phyloP scores from a whole-genome alignment of 2,888 invertebrate genomes.

The Papilio protenor region DNA sequence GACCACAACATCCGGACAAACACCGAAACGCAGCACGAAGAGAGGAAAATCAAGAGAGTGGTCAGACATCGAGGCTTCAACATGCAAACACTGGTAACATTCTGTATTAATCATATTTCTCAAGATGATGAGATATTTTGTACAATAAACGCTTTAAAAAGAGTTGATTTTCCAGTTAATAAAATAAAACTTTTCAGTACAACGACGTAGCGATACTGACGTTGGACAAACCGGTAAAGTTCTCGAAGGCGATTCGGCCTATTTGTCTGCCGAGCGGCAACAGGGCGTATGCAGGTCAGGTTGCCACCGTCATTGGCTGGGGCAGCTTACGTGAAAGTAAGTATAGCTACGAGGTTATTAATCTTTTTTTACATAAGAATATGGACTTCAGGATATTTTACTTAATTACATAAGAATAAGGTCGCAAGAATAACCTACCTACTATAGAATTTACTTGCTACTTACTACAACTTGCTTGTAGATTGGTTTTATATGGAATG shows the following conservation, averaged over 20 bases:
- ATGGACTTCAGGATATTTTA: too few species aligned
- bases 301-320: slow-evolving; percentile 95
- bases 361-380: not conserved
- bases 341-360: slow-evolving; percentile 53
- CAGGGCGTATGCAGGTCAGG: slow-evolving; percentile 86
- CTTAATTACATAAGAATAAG: too few species aligned
- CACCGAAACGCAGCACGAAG: slow-evolving; percentile 89
- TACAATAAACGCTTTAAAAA: not conserved
- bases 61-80: slow-evolving; percentile 94
- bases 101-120: not conserved
- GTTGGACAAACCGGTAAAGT: slow-evolving; percentile 89
- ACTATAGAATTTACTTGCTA: not conserved
- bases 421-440: too few species aligned
- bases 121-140: not conserved
- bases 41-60: slow-evolving; percentile 91
- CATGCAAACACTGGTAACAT: slow-evolving; percentile 89
- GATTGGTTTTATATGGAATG: not conserved
- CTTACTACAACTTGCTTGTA: too few species aligned
- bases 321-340: slow-evolving; percentile 92
- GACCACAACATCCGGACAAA: slow-evolving; percentile 92
- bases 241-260: slow-evolving; percentile 88
- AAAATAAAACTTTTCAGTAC: slow-evolving; percentile 82
- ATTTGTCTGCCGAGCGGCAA: slow-evolving; percentile 89
- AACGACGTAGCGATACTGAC: slow-evolving; percentile 94
- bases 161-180: not conserved